Conservation (phyloP, 2,797 vertebrate genomes). For the Hemitrygon akajei region DNA sequence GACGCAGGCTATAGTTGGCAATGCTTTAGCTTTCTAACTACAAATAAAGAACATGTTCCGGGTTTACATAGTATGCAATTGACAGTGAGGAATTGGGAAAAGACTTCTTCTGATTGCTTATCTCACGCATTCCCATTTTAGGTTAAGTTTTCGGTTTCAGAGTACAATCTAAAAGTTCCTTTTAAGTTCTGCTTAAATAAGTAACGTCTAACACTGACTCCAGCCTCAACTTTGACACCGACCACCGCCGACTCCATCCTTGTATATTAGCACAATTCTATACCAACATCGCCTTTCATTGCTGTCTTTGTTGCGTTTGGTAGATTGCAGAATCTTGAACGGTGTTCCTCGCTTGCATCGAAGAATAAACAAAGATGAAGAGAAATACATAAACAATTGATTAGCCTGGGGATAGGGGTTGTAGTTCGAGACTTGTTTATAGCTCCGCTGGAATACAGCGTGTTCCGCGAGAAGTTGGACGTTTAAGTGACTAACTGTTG, state of each 20-base stretch:
- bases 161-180: neutral
- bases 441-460: neutral
- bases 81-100: neutral
- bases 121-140: no score
- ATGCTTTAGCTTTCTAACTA: neutral
- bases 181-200: neutral
- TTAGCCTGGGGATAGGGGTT: no score
- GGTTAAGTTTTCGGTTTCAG: neutral
- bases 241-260: neutral
- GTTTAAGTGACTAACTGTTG: neutral
- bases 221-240: neutral
- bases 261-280: neutral
- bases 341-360: neutral
- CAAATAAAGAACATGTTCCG: no score
- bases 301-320: neutral
- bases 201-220: neutral
- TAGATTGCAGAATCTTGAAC: neutral
- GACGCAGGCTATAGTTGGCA: neutral
- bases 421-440: no score
- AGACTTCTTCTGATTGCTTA: no score
- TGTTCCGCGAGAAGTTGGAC: neutral
- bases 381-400: neutral
- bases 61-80: neutral
- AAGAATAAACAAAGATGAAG: neutral
- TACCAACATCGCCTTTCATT: neutral